Evolutionary conservation across 1,140 invertebrate genomes (phyloP).

Genomic region (Temnothorax longispinosus): DNA sequence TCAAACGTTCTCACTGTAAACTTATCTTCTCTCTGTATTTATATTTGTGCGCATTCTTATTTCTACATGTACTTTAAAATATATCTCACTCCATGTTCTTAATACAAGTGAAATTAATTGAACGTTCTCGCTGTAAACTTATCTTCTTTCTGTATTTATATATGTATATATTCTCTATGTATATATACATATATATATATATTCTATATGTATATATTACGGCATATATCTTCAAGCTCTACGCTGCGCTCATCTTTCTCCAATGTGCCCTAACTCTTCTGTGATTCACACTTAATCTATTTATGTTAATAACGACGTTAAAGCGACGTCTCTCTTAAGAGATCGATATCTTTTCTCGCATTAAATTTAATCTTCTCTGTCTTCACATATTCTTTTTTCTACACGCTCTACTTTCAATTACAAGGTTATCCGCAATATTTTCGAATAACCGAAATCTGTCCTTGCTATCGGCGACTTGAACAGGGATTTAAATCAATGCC

Average conservation of each 20-base stretch:
- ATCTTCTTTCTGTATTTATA: constrained; percentile 22
- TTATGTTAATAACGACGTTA: not conserved
- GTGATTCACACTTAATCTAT: constrained; percentile 21
- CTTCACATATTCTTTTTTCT: not conserved
- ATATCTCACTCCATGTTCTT: not conserved
- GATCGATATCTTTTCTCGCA: not conserved
- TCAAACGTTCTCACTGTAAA: constrained; percentile 8
- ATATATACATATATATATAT: too few relatives aligned
- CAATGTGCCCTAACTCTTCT: constrained; percentile 21
- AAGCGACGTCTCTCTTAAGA: not conserved
- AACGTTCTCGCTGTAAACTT: not conserved
- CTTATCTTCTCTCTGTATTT: constrained; percentile 12
- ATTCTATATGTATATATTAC: not conserved
- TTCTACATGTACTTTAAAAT: not conserved
- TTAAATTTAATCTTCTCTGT: not conserved
- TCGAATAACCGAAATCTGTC: not conserved
- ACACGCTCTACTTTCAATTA: not conserved
- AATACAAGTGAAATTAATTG: constrained; percentile 40
- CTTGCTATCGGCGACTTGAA: not conserved
- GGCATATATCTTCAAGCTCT: not conserved
- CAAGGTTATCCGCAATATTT: not conserved
- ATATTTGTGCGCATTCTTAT: not conserved
- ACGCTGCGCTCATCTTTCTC: not conserved
- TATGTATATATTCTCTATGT: not conserved
- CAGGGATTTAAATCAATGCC: not conserved